phyloP scores from a whole-genome alignment of 2,888 invertebrate species.

The Zelleria hepariella region DNA sequence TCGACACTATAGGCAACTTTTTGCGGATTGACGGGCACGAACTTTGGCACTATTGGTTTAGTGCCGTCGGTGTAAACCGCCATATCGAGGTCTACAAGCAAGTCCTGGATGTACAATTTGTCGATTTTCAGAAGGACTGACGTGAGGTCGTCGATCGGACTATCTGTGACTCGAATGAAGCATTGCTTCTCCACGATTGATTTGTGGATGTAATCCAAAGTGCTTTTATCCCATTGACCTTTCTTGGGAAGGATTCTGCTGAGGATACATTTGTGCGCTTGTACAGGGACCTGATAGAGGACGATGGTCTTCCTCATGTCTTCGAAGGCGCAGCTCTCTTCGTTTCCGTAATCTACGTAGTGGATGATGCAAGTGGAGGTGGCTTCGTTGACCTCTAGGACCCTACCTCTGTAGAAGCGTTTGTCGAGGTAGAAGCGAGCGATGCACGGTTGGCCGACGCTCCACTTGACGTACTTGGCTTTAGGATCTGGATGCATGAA shows the following conservation, averaged over 20 bases:
- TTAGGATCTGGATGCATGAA: constrained; percentile 56
- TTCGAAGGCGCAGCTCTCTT: constrained; percentile 72
- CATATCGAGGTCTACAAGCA: constrained; percentile 58
- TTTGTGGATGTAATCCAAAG: constrained; percentile 75
- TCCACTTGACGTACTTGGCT: constrained; percentile 65
- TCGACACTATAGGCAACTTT: constrained; percentile 17
- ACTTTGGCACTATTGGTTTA: constrained; percentile 36
- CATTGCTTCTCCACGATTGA: constrained; percentile 72
- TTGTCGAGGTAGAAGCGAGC: constrained; percentile 77
- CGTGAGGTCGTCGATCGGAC: constrained; percentile 33
- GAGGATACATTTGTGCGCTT: constrained; percentile 75
- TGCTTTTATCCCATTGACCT: constrained; percentile 57
- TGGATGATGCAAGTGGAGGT: constrained; percentile 63
- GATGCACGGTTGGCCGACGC: constrained; percentile 76
- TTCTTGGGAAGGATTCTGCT: constrained; percentile 37
- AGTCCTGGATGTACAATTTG: constrained; percentile 56
- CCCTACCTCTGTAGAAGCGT: constrained; percentile 79
- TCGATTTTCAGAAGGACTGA: constrained; percentile 49
- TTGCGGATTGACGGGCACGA: constrained; percentile 17
- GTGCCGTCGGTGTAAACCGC: constrained; percentile 45
- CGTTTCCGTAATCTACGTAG: constrained; percentile 89
- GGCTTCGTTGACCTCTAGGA: constrained; percentile 56
- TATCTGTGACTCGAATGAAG: constrained; percentile 53
- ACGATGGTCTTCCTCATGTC: constrained; percentile 75
- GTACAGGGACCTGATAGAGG: constrained; percentile 76